Evolutionary conservation across 2,888 invertebrate species (phyloP).

Genomic region (Ommatoiulus sabulosus): DNA sequence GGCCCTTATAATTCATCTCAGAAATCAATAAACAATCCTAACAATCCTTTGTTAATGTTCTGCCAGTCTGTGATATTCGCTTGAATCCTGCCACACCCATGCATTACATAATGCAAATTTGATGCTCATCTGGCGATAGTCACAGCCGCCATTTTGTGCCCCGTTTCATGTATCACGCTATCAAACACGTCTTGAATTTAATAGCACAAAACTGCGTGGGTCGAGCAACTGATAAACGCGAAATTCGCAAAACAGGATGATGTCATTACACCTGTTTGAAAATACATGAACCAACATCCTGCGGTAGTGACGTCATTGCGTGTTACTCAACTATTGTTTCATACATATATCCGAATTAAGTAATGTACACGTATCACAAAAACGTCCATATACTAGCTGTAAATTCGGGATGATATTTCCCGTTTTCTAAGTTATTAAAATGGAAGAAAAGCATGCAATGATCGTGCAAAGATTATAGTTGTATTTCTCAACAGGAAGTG

Average conservation of each 20-base stretch:
- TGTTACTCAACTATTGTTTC: not conserved
- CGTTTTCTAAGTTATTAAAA: too few relatives aligned
- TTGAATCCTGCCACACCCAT: not conserved
- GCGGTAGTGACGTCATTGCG: not conserved
- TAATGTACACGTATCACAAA: not conserved
- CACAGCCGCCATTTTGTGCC: not conserved
- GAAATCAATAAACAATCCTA: not conserved
- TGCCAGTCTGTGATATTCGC: not conserved
- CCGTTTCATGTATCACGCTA: not conserved
- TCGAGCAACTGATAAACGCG: not conserved
- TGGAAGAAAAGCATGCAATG: too few relatives aligned
- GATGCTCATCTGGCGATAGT: conserved; percentile 25
- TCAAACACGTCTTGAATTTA: not conserved
- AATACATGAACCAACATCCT: not conserved
- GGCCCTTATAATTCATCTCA: not conserved
- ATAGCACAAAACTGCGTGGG: not conserved
- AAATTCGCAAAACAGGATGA: not conserved
- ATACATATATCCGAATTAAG: not conserved
- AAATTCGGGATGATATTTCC: too few relatives aligned
- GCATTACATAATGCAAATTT: conserved; percentile 9
- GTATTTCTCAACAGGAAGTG: too few relatives aligned
- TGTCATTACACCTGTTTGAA: not conserved
- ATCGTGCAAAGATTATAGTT: too few relatives aligned
- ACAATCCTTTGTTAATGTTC: not conserved
- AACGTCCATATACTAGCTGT: too few relatives aligned